Evolutionary conservation across 1,140 invertebrate species (phyloP), one percentile per base, ranked within the genome.

Genomic region (Orchesella cincta): DNA sequence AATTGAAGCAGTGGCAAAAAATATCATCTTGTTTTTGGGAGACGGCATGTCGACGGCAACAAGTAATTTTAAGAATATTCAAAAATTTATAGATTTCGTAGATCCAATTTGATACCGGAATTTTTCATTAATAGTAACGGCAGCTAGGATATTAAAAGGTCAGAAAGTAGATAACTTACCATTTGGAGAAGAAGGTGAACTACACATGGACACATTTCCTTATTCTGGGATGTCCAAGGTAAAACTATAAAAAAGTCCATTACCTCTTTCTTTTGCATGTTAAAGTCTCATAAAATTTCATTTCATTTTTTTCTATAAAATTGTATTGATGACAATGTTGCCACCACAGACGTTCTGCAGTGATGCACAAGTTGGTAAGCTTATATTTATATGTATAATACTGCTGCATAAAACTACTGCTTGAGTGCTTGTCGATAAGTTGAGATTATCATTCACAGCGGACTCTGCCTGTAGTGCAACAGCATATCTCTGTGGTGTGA

Each of bases 191-290:
- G 91, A 93, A 79, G 84, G 85, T 36, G 83, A 89, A 62, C 85
- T 94, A 28, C 88, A 89, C 28, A 94, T 93, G 83, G 93, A 95
- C 82, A 88, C 90, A 75, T 94, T 95, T 83, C 93, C 93, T 1
- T 86, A 90, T 73, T 87, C 88, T 0, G 93, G 90, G 18, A 82
- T 88, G 0, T 84, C 87, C 1, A 88, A 87, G 86, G 87, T 88
- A 29, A 74, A 64, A n/a, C 5, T n/a, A 12, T 23, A 29, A 64
- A n/a, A 64, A 64, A 64, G 5, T 12, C 5, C n/a, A 64, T 64
- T n/a, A 51, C n/a, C 46, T 14, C 14, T 2, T 35, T 51, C 36
- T 16, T 16, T 34, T 64, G 29, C 33, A 51, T 34, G 33, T 31
- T 36, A 14, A 14, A 34, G n/a, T 57, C 23, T 57, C 20, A 54